Base-by-base conservation (phyloP, 2,113 vertebrate genomes). In the Raja brachyura region DNA sequence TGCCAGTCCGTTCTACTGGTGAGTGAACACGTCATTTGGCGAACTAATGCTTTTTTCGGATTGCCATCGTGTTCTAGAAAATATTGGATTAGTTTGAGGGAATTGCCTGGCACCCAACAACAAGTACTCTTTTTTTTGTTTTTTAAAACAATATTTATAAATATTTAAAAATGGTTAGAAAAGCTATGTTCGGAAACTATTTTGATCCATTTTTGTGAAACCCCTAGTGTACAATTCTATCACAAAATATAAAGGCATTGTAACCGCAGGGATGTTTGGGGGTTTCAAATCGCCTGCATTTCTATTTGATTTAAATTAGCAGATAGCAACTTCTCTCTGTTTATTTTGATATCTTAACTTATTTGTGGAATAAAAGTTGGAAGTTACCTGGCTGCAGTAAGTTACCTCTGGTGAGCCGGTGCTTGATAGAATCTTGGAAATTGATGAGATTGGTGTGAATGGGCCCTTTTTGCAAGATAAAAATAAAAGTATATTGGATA, bases 1-100 rank as follows among this genome's bases (percentile, higher is more conserved):
- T 99, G 95, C 99, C 99, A 94, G 98, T 99, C 93, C 98, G 99
- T 93, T 99, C 99, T 75, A 99, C 98, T 98, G 98, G 99, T 99
- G 93, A 90, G 95, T 92, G 73, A 92, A 73, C 39, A 22, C 9
- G 1, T 0, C 33, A 73, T 22, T 73, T 92, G 39, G 39, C 3
- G 39, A 0, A 48, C 39, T 48, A 39, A 92, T n/a, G 11, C 16
- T 28, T 74, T 9, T 39, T 74, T 3, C 63, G 48, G 2, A 4
- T 86, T 28, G 83, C 9, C 39, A 33, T 81, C 33, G 48, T 31
- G 18, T 81, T 81, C 79, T 92, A 66, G 68, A 73, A 54, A 4
- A 20, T 10, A 92, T 48, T 16, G 11, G 8, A 48, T 39, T 0
- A 73, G 22, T 73, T 92, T 22, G 20, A 73, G 73, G 66, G 48